A percentile compares a stretch with the other conserved stretches of the same genome.
Evolutionary conservation across 2,797 vertebrate genomes (phyloP).

Genomic region (Cottoperca gobio): DNA sequence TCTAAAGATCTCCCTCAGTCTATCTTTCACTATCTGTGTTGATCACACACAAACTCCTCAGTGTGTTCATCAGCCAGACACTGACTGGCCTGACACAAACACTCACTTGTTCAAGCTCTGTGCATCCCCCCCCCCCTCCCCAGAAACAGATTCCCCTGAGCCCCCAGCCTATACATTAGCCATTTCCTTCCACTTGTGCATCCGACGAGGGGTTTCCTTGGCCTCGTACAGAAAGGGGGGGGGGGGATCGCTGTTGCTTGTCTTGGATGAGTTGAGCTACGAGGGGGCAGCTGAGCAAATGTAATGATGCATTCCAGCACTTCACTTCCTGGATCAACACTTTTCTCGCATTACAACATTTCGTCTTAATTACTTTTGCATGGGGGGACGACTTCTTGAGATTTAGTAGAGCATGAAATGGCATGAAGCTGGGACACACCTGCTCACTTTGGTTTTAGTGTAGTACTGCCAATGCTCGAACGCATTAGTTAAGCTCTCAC

Average conservation of each 20-base stretch:
- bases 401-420: constrained; percentile 35
- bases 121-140: neutral
- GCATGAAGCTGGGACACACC: constrained; percentile 29
- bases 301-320: constrained; percentile 52
- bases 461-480: constrained; percentile 7
- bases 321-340: constrained; percentile 44
- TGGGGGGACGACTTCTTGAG: constrained; percentile 8
- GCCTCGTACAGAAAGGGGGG: constrained; percentile 41
- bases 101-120: constrained; percentile 60
- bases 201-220: constrained; percentile 58
- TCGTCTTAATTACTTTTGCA: constrained; percentile 45
- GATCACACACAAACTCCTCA: constrained; percentile 42
- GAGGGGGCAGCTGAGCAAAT: constrained; percentile 63
- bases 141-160: constrained; percentile 48
- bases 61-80: constrained; percentile 59
- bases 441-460: constrained; percentile 28
- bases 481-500: neutral
- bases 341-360: constrained; percentile 24
- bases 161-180: constrained; percentile 63
- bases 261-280: constrained; percentile 55
- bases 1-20: constrained; percentile 28
- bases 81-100: constrained; percentile 61
- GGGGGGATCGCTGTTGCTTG: constrained; percentile 47
- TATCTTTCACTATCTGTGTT: constrained; percentile 37
- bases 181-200: constrained; percentile 59